Evolutionary conservation across 2,113 vertebrate genomes (phyloP), one percentile per base, ranked within the genome.

Genomic region (Pseudopodoces humilis): DNA sequence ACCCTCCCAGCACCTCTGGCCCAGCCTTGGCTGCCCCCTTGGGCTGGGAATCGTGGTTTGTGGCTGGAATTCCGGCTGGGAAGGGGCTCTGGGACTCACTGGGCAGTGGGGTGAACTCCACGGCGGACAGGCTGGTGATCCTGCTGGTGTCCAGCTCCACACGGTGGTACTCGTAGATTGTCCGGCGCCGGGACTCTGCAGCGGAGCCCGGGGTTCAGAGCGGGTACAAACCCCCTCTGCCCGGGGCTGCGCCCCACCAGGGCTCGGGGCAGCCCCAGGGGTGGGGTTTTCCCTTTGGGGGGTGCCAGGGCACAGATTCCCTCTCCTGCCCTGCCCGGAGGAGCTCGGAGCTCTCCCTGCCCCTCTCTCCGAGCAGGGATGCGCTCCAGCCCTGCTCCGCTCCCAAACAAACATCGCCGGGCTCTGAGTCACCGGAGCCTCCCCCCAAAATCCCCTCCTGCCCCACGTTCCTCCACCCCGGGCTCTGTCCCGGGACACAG

Each of bases 121-220:
- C 99, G 0, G 99, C 98, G 0, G 99, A 98, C 53, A 77, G 68
- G 86, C 70, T 99, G 75, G 89, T 84, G 65, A 99, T 98, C 96
- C 97, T 98, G 88, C 98, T 96, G 81, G 98, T 97, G 96, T 99
- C 98, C 56, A 99, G 97, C 96, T 99, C 99, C 93, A 99, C 98
- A 0, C 99, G 98, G 49, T 99, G 99, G 44, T 99, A 99, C 72
- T 99, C 99, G 0, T 99, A 99, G 96, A 99, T 99, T 3, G 98
- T 99, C 30, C 98, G 96, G 8, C 96, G 98, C 37, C 96, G 98
- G 22, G 97, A 92, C 84, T 99, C 99, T 99, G 97, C 31, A 95
- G 91, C 37, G 6, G 59, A 41, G 9, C 41, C 39, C 0, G 1
- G 47, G 56, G 8, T 19, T 84, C 5, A 88, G 11, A 2, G 11